Conservation (phyloP, 1,140 invertebrate genomes). For the Tetranychus cinnabarinus region DNA sequence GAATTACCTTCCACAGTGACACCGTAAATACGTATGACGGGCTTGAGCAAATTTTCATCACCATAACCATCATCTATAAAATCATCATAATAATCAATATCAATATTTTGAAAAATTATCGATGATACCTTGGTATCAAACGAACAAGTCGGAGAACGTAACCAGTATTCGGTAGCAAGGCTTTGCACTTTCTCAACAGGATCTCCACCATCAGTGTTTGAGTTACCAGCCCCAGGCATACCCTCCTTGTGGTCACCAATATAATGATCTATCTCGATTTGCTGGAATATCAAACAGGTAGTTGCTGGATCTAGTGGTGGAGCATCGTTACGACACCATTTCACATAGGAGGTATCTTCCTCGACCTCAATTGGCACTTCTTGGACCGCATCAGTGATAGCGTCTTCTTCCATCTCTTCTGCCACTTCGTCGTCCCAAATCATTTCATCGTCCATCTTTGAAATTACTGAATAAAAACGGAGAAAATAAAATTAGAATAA, state of each 20-base stretch:
- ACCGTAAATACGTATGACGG: conserved; percentile 85
- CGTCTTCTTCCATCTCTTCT: neutral
- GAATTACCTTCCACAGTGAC: conserved; percentile 77
- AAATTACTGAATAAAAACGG: too few species aligned
- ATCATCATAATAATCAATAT: too few species aligned
- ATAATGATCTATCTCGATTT: conserved; percentile 80
- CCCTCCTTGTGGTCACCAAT: conserved; percentile 33
- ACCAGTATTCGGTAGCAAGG: too few species aligned
- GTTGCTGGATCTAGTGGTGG: conserved; percentile 36
- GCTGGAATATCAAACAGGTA: conserved; percentile 55
- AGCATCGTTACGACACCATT: conserved; percentile 37
- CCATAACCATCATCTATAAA: too few species aligned
- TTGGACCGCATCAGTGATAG: neutral
- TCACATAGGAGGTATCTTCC: neutral
- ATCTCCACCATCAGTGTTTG: too few species aligned
- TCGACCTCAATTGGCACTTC: neutral
- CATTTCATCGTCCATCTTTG: neutral
- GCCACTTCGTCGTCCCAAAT: neutral
- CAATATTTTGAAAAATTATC: too few species aligned
- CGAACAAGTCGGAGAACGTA: too few species aligned
- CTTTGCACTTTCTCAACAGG: too few species aligned
- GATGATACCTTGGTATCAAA: too few species aligned
- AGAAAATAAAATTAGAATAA: too few species aligned
- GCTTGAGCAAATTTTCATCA: too few species aligned
- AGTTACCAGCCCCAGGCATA: conserved; percentile 53